Evolutionary conservation across 2,888 invertebrate genomes (phyloP), one percentile per base, ranked within the genome.

Genomic region (Lissonota sp.): DNA sequence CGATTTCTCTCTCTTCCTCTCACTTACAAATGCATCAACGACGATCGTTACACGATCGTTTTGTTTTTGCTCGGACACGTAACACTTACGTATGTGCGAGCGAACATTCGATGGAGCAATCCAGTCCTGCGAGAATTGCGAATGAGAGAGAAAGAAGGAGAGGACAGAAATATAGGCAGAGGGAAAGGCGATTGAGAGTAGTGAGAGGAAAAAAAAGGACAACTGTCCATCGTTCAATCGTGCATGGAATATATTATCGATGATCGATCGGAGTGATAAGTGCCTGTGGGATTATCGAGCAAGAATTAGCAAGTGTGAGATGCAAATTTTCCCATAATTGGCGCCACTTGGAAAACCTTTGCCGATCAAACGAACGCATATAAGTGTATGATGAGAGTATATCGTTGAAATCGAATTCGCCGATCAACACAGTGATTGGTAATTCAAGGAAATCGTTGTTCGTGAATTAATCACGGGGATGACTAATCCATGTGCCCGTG

Each of bases 91-190:
- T 86, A 82, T 83, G 85, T 76, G 79, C 55, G 62, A 63, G 80
- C 58, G 82, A 82, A 79, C 77, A 72, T 78, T 73, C 77, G 82
- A 84, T 85, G 84, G 78, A 82, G 86, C 86, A 85, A 86, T 84
- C 12, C 14, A 85, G 85, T 86, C 82, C 81, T 77, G 62, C 80
- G 76, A 71, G 66, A 53, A 71, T 64, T 74, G 74, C 62, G 70
- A 74, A 39, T 8, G n/a, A 57, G 26, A 70, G 66, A 37, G 51
- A 72, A 57, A 42, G 39, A 60, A 14, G 12, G 16, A 49, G 62
- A 71, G 39, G 60, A n/a, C 42, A 16, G 57, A 63, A 14, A 66
- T 16, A 63, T 10, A 67, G 46, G 12, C 42, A 40, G 57, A 78
- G 66, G 63, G 57, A 78, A 74, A 81, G 69, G 67, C 46, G 64